Evolutionary conservation across 2,888 invertebrate genomes (phyloP), one percentile per base, ranked within the genome.

Genomic region (Amiota communis): DNA sequence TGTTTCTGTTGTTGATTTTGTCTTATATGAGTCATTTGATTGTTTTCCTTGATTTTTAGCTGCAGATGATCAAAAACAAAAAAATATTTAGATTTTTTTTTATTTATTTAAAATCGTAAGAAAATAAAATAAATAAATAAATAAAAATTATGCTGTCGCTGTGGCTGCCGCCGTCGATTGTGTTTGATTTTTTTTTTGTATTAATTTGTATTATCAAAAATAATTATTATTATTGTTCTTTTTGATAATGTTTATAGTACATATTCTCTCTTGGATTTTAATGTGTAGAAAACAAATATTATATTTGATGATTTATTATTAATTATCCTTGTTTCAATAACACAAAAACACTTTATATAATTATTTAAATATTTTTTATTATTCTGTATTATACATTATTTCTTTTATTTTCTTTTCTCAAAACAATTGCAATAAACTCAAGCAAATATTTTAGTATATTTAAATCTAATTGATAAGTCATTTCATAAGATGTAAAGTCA

Each of bases 11-110:
- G 69, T 53, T 79, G 74, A 13, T 53, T 53, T 56, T 56, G 9
- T 36, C 36, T 36, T 36, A 36, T 36, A 6, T 36, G 36, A 36
- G 36, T 36, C 36, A 36, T 71, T 72, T 63, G 51, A 69, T 72
- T 73, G 70, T 68, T 71, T 79, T 77, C 23, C 72, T 71, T 75
- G 13, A 20, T 15, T 71, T 71, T 70, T 17, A 65, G 74, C 23
- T 69, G 64, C 56, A 15, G 71, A 46, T 51, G 67, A 68, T 65
- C n/a, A 68, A n/a, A 68, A 20, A 68, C 48, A 13, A 51, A 68
- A 53, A n/a, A n/a, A n/a, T n/a, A n/a, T n/a, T 53, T 53, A 68
- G 48, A 68, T 53, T 68, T 48, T 68, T 36, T 53, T 68, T 53
- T 36, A 2, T 23, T 23, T 1, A 23, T 36, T 36, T 2, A 2